Evolutionary conservation across 2,113 vertebrate genomes (phyloP).

Genomic region (Heterotis niloticus): DNA sequence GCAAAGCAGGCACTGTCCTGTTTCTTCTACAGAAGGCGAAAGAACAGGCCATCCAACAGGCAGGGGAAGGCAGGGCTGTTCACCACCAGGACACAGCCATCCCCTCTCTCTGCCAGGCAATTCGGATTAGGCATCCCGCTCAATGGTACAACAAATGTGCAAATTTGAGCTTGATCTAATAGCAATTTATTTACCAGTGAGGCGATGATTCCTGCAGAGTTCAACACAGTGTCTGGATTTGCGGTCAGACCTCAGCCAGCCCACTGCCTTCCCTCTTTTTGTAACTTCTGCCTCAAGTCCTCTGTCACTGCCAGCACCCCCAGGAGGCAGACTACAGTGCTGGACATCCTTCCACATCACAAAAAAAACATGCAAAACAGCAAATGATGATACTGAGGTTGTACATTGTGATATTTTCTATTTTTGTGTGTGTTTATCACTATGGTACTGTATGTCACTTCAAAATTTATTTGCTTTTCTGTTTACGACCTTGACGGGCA

Average conservation of each 20-base stretch:
- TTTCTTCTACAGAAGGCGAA: conserved; percentile 41
- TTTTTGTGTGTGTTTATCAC: no score
- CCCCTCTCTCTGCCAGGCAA: conserved; percentile 45
- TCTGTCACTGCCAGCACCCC: conserved; percentile 44
- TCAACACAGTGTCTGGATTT: conserved; percentile 46
- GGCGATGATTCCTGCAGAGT: conserved; percentile 44
- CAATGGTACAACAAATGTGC: background rate
- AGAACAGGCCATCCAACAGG: conserved; percentile 41
- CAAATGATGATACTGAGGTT: no score
- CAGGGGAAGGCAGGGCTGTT: conserved; percentile 32
- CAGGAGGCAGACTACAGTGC: conserved; percentile 40
- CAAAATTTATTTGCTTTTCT: no score
- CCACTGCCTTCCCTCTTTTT: conserved; percentile 23
- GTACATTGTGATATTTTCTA: no score
- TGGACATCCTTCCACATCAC: conserved; percentile 39
- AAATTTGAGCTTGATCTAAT: background rate
- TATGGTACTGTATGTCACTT: no score
- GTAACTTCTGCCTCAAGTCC: conserved; percentile 26
- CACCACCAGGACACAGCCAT: conserved; percentile 46
- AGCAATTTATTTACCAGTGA: conserved; percentile 37
- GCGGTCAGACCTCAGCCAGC: conserved; percentile 38
- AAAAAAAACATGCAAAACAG: background rate
- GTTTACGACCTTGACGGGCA: no score
- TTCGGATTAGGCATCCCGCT: conserved; percentile 39
- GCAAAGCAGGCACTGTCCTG: conserved; percentile 54